These are phyloP conservation scores for Balanococcus diminutus DNA, from an alignment of 2,888 invertebrate species.

Conservation along the genomic window DNA sequence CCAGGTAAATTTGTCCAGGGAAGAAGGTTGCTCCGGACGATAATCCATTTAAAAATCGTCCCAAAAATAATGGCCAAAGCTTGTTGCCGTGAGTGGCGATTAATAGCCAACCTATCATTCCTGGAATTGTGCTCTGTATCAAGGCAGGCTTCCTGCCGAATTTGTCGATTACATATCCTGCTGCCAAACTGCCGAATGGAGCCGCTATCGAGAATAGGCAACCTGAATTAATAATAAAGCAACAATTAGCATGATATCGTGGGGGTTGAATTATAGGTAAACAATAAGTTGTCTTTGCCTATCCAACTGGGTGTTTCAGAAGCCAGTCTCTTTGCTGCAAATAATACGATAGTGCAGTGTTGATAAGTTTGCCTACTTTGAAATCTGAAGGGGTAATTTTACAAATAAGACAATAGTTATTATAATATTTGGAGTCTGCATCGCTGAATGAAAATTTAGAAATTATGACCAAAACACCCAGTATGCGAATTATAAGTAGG, in stretches of 20 bases:
- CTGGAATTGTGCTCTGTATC: slow-evolving; percentile 63
- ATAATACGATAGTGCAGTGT: no score
- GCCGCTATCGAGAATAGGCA: slow-evolving; percentile 63
- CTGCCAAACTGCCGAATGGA: slow-evolving; percentile 66
- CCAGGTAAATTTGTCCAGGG: slow-evolving; percentile 66
- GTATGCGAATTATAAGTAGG: no score
- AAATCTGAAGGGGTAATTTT: no score
- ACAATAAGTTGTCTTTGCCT: no score
- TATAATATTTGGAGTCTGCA: no score
- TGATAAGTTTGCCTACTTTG: no score
- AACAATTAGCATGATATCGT: not conserved
- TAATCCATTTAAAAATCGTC: slow-evolving; percentile 61
- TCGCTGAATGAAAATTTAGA: no score
- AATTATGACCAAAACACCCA: no score
- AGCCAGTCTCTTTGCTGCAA: no score
- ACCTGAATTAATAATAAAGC: not conserved
- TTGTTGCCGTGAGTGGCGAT: slow-evolving; percentile 61
- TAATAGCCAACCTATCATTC: slow-evolving; percentile 65
- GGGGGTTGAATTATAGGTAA: no score
- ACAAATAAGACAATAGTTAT: no score
- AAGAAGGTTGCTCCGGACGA: slow-evolving; percentile 64
- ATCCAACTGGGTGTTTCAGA: no score
- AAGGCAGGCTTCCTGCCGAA: slow-evolving; percentile 65
- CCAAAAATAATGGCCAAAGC: slow-evolving; percentile 59
- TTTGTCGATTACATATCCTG: slow-evolving; percentile 65